Percentiles rank a stretch among this genome's conserved stretches.
Evolutionary conservation across 2,888 invertebrate genomes (phyloP).

Genomic region (Julus scandinavius): DNA sequence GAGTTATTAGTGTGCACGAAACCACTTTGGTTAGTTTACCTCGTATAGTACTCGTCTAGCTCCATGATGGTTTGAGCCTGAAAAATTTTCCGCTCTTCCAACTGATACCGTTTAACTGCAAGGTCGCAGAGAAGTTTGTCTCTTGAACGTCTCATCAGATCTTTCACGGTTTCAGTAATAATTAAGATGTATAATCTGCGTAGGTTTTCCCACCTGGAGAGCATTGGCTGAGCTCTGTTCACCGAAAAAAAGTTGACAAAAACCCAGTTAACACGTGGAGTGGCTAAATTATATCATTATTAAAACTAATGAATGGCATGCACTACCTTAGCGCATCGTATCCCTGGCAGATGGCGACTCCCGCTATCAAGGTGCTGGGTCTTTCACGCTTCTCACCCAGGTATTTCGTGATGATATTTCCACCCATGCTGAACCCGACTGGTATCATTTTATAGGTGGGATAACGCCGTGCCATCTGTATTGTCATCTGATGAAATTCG

Average conservation of each 20-base stretch:
- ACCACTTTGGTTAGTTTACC: slow-evolving; percentile 64
- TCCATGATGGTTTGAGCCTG: slow-evolving; percentile 88
- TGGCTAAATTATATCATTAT: not conserved
- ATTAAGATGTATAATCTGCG: slow-evolving; percentile 89
- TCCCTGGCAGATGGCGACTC: slow-evolving; percentile 93
- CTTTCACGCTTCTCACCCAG: slow-evolving; percentile 77
- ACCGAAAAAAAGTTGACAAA: slow-evolving; percentile 56
- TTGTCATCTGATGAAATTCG: slow-evolving; percentile 86
- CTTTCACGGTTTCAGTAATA: slow-evolving; percentile 92
- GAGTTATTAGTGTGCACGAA: slow-evolving; percentile 30
- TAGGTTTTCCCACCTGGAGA: slow-evolving; percentile 87
- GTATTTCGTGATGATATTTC: slow-evolving; percentile 92
- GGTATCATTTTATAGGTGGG: slow-evolving; percentile 81
- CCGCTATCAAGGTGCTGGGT: slow-evolving; percentile 76
- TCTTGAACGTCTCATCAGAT: slow-evolving; percentile 86
- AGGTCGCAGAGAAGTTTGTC: slow-evolving; percentile 79
- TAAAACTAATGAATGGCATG: slow-evolving; percentile 67
- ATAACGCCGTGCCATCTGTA: slow-evolving; percentile 77
- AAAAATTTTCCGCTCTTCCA: slow-evolving; percentile 84
- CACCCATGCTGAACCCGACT: slow-evolving; percentile 94
- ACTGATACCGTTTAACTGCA: slow-evolving; percentile 74
- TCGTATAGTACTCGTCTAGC: slow-evolving; percentile 89
- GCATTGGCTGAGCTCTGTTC: slow-evolving; percentile 80
- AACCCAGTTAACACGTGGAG: not conserved
- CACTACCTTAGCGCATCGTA: slow-evolving; percentile 86